Percentiles rank a stretch among this genome's conserved stretches.
Evolutionary conservation across 2,113 vertebrate species (phyloP).

Genomic region (Sinocyclocheilus rhinocerous): DNA sequence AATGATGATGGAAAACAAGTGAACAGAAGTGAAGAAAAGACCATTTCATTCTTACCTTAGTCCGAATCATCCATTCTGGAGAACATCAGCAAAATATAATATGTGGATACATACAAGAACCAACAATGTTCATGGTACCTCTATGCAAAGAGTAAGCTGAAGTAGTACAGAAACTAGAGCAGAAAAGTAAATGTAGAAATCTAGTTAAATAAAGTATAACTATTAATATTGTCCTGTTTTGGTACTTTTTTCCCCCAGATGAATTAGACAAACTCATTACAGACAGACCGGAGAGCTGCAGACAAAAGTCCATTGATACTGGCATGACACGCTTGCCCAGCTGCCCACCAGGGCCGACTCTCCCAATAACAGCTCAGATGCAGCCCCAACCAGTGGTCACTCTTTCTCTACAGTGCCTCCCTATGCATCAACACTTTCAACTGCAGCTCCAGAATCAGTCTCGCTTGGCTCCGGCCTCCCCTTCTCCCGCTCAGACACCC

Average conservation of each 20-base stretch:
- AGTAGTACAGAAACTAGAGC: not conserved
- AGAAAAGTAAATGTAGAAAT: not conserved
- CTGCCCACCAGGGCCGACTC: constrained; percentile 67
- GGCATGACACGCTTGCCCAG: constrained; percentile 71
- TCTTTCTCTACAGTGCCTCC: constrained; percentile 86
- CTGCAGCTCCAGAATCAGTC: constrained; percentile 86
- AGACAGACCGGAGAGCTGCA: constrained; percentile 90
- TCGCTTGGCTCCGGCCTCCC: constrained; percentile 84
- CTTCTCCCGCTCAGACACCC: constrained; percentile 88
- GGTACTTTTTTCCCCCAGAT: constrained; percentile 73
- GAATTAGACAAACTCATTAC: constrained; percentile 97
- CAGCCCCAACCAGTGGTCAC: constrained; percentile 85
- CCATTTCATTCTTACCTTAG: too few species aligned
- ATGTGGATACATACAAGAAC: not conserved
- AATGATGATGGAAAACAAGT: too few species aligned
- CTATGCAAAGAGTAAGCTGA: not conserved
- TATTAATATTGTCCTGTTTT: not conserved
- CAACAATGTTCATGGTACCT: not conserved
- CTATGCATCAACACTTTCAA: constrained; percentile 84
- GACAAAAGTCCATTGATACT: constrained; percentile 75
- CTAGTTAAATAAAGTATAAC: too few species aligned
- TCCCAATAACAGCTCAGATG: constrained; percentile 75
- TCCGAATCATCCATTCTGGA: too few species aligned
- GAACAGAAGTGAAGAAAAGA: too few species aligned
- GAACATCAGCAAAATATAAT: not conserved